Base-by-base conservation (phyloP, 2,797 vertebrate species). In the Tenualosa ilisha region DNA sequence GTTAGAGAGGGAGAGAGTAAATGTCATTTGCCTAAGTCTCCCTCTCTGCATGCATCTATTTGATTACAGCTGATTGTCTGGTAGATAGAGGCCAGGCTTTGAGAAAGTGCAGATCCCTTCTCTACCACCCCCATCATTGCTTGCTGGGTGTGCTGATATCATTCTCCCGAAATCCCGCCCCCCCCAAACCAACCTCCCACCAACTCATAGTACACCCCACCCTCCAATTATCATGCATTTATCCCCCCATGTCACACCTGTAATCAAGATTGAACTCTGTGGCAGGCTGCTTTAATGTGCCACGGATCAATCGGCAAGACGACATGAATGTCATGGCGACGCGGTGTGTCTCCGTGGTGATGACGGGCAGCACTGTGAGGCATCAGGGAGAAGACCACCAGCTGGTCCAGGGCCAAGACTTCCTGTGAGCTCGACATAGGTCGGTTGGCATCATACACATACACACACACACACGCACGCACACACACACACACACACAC, bases 21-120 rank as follows among this genome's bases (percentile, higher is more conserved):
- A 89, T 85, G 85, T 86, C 84, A 85, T 72, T 82, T 84, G 81
- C 63, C 83, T 63, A 53, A 82, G 46, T 54, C 81, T 51, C 87
- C 81, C 81, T 43, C 85, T 72, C 85, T 83, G 56, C 83, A 83
- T 83, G 84, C 84, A 85, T 81, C 82, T 81, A 7, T 87, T 85
- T 87, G 82, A 85, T 85, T 54, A 72, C 56, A 20, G 81, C 63
- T 83, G 86, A 85, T 87, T 31, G 75, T 84, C 84, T 83, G 84
- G 37, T 56, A 54, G 84, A 90, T 88, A 86, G 63, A 65, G 63
- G 81, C 86, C 63, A 56, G 24, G 82, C 84, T 9, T 83, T 50
- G 82, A 83, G 40, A 22, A 13, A 56, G 51, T 72, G 43, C 72
- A 46, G 82, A 81, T 83, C 84, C 83, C 72, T 53, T 75, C 54